These are phyloP conservation scores for Osmoderma eremita DNA, from an alignment of 2,888 invertebrate species.

Conservation along the genomic window DNA sequence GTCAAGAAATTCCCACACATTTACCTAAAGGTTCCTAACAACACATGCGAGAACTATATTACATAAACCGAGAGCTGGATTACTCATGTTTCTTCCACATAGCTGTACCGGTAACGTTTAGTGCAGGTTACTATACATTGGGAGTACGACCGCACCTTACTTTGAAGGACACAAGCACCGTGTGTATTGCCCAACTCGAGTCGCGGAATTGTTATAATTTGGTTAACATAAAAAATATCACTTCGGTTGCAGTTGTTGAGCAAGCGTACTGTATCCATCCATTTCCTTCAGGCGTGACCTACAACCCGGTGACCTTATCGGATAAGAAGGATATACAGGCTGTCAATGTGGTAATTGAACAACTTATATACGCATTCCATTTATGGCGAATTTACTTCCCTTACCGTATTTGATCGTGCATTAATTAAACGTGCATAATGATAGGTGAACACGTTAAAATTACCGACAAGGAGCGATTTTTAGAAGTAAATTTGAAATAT, in stretches of 20 bases:
- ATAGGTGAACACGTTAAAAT: too few species aligned
- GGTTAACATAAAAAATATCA: neutral
- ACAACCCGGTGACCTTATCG: slow-evolving; percentile 32
- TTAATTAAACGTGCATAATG: too few species aligned
- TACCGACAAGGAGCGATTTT: too few species aligned
- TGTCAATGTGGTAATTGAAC: too few species aligned
- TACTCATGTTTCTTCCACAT: slow-evolving; percentile 11
- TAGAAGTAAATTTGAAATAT: too few species aligned
- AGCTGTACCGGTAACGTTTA: neutral
- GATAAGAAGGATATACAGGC: neutral
- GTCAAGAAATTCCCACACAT: slow-evolving; percentile 22
- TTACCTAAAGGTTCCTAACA: neutral
- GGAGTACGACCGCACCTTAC: slow-evolving; percentile 24
- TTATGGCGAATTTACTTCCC: too few species aligned
- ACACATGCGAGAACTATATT: neutral
- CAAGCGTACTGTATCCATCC: slow-evolving; percentile 4
- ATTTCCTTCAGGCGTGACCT: slow-evolving; percentile 22
- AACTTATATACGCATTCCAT: too few species aligned
- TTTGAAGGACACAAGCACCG: slow-evolving; percentile 6
- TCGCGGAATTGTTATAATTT: slow-evolving; percentile 21
- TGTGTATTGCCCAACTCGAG: neutral
- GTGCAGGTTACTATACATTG: neutral
- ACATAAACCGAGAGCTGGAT: slow-evolving; percentile 8
- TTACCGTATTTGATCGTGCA: too few species aligned
- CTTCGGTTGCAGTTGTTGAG: neutral